Evolutionary conservation across 2,113 vertebrate species (phyloP).

Genomic region (Rattus rattus): DNA sequence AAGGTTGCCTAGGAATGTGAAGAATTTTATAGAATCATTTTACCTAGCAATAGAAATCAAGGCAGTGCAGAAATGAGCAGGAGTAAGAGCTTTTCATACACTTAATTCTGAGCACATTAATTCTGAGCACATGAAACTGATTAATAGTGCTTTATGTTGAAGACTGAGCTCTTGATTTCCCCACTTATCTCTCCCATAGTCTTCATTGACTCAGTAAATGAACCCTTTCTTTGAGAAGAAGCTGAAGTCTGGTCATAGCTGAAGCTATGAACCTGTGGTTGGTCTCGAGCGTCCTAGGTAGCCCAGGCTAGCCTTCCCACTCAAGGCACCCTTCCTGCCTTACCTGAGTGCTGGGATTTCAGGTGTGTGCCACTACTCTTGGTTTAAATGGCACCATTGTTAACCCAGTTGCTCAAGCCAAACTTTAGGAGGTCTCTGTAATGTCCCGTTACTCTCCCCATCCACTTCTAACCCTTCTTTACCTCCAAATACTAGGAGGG

Average conservation of each 20-base stretch:
- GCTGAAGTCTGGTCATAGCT: background rate
- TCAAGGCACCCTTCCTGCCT: background rate
- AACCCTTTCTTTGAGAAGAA: background rate
- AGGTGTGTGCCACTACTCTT: background rate
- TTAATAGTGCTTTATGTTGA: background rate
- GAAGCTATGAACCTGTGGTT: background rate
- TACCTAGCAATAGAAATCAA: slow-evolving; percentile 18
- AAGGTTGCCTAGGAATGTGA: slow-evolving; percentile 26
- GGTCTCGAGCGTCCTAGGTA: background rate
- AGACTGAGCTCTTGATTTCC: slow-evolving; percentile 23
- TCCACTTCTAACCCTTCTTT: background rate
- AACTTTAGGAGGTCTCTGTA: background rate
- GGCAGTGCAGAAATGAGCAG: background rate
- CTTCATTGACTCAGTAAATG: background rate
- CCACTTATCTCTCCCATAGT: background rate
- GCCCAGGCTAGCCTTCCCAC: background rate
- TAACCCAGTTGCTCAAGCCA: slow-evolving; percentile 22
- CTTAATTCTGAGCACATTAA: slow-evolving; percentile 39
- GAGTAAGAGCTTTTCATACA: slow-evolving; percentile 11
- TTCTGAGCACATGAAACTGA: slow-evolving; percentile 38
- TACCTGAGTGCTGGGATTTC: background rate
- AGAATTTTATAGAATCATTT: slow-evolving; percentile 10
- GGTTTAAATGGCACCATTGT: slow-evolving; percentile 20
- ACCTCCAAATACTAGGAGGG: background rate
- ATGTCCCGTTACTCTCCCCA: background rate